phyloP scores from a whole-genome alignment of 2,888 invertebrate genomes.

The Drosophila helvetica region DNA sequence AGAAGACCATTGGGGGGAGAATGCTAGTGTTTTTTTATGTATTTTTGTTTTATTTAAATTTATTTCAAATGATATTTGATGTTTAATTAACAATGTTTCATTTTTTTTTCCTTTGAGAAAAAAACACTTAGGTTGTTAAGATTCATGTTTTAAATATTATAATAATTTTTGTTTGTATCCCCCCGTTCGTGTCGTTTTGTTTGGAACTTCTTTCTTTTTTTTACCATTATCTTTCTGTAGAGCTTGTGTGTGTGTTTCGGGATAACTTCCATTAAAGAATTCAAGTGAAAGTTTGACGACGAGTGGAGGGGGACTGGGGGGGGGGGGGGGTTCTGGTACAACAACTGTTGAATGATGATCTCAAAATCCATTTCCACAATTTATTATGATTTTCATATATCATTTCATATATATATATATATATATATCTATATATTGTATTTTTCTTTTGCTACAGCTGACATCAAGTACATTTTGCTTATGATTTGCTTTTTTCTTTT shows the following conservation, averaged over 20 bases:
- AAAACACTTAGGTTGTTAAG: conserved; percentile 75
- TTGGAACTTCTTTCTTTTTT: conserved; percentile 11
- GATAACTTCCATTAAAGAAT: conserved; percentile 38
- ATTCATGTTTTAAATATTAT: conserved; percentile 68
- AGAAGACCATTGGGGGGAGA: neutral
- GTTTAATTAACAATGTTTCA: conserved; percentile 76
- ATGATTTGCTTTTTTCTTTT: conserved; percentile 29
- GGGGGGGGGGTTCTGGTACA: neutral
- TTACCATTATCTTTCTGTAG: conserved; percentile 3
- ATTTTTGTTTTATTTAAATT: conserved; percentile 61
- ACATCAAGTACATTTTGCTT: conserved; percentile 74
- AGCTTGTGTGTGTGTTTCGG: neutral
- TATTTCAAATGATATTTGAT: conserved; percentile 76
- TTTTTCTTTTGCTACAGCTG: conserved; percentile 64
- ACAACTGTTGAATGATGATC: conserved; percentile 28
- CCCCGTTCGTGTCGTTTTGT: conserved; percentile 9
- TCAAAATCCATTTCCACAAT: conserved; percentile 31
- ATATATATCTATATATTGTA: conserved; percentile 31
- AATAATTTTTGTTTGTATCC: conserved; percentile 34
- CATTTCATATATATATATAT: conserved; percentile 33
- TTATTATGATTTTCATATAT: conserved; percentile 32
- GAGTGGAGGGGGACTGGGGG: neutral
- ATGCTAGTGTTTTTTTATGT: neutral
- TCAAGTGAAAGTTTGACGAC: conserved; percentile 32
- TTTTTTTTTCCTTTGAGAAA: conserved; percentile 72